Evolutionary conservation across 2,113 vertebrate species (phyloP).

Genomic region (Ciconia stormi): DNA sequence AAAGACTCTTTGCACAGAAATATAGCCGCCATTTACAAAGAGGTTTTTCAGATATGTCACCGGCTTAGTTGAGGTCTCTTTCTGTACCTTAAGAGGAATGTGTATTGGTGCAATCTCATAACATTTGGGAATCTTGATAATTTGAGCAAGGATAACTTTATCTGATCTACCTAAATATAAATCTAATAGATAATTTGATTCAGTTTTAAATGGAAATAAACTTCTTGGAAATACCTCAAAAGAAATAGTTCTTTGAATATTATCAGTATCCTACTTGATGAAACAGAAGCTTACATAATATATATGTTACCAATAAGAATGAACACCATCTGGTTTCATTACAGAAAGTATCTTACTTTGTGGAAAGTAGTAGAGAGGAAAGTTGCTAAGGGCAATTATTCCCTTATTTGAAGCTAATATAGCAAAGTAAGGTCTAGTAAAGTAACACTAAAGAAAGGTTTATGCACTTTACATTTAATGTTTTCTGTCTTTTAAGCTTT

Average conservation of each 20-base stretch:
- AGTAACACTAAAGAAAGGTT: not conserved
- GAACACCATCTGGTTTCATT: not conserved
- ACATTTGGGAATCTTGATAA: not conserved
- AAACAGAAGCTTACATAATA: not conserved
- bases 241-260: not conserved
- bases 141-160: not conserved
- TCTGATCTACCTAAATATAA: not conserved
- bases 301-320: not conserved
- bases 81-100: not conserved
- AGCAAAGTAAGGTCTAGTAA: not conserved
- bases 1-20: not conserved
- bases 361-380: not conserved
- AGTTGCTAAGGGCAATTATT: not conserved
- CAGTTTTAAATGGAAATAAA: not conserved
- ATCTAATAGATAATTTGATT: not conserved
- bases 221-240: not conserved
- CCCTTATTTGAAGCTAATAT: not conserved
- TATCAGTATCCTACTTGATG: not conserved
- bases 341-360: not conserved
- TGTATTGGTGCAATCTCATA: not conserved
- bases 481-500: slow-evolving; percentile 77
- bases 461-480: not conserved
- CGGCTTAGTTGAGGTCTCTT: not conserved
- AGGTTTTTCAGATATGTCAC: not conserved
- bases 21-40: not conserved